A percentile compares a stretch with the other conserved stretches of the same genome.
These are phyloP conservation scores for Papilio polytes DNA, from an alignment of 1,140 invertebrate species.

Conservation along the genomic window DNA sequence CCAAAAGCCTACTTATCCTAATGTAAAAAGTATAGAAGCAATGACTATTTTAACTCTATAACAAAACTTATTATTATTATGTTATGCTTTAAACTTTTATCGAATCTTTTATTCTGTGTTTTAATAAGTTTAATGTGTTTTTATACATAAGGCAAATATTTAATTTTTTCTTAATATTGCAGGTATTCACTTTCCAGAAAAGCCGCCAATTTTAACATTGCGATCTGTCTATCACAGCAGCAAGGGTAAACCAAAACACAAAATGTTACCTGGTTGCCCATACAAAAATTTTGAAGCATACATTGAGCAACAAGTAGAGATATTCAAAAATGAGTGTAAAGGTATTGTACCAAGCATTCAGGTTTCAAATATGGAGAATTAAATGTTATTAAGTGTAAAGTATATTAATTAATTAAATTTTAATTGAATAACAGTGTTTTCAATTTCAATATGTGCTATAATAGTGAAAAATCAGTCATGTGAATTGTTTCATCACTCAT, in stretches of 20 bases:
- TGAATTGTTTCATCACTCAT: too few species aligned
- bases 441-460: background rate
- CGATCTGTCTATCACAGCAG: constrained; percentile 77
- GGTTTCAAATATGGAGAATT: constrained; percentile 60
- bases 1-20: background rate
- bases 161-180: constrained; percentile 43
- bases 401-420: background rate
- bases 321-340: constrained; percentile 79
- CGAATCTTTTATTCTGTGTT: background rate
- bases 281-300: constrained; percentile 78
- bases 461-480: too few species aligned
- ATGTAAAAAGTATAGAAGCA: too few species aligned
- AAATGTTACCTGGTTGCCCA: constrained; percentile 70
- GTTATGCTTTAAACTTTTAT: too few species aligned
- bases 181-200: constrained; percentile 76
- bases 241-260: constrained; percentile 76
- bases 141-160: background rate
- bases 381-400: constrained; percentile 21
- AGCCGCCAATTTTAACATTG: constrained; percentile 70
- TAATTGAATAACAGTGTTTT: too few species aligned
- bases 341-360: constrained; percentile 54
- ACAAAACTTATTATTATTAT: too few species aligned
- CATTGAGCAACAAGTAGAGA: constrained; percentile 77
- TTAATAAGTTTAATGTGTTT: background rate
- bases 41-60: too few species aligned